These are phyloP conservation scores for Sebastes aleutianus DNA, from an alignment of 2,797 vertebrate species.

Conservation along the genomic window DNA sequence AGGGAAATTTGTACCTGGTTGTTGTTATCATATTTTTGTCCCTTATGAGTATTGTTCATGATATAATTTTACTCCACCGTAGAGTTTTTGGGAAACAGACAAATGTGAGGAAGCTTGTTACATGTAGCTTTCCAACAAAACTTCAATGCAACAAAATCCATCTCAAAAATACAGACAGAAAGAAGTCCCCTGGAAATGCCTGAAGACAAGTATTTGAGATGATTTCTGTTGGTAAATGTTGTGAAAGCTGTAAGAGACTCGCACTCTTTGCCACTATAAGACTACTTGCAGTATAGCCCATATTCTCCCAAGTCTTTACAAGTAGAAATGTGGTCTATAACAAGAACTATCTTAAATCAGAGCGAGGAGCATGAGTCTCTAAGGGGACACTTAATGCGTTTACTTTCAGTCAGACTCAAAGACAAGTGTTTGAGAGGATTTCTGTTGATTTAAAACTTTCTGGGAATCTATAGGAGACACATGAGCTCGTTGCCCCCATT, in stretches of 20 bases:
- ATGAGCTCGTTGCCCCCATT: background rate
- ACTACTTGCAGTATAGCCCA: background rate
- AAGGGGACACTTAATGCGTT: background rate
- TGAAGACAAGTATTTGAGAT: background rate
- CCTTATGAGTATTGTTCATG: background rate
- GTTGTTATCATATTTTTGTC: background rate
- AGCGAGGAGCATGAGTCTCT: background rate
- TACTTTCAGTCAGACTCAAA: background rate
- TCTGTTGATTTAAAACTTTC: conserved; percentile 7
- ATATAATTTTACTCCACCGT: background rate
- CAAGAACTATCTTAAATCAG: background rate
- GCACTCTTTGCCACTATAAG: background rate
- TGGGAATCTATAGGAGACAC: background rate
- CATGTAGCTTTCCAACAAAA: conserved; percentile 11
- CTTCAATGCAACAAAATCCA: conserved; percentile 15
- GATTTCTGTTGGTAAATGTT: conserved; percentile 16
- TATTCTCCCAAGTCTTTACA: background rate
- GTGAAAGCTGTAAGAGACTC: background rate
- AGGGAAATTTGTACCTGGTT: background rate
- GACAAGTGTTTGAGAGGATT: background rate
- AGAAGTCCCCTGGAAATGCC: background rate
- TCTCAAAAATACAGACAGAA: conserved; percentile 7
- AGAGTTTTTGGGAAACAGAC: conserved; percentile 6
- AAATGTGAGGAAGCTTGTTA: background rate
- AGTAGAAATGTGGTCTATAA: background rate